A percentile compares a stretch with the other conserved stretches of the same genome.
Evolutionary conservation across 2,888 invertebrate species (phyloP).

Genomic region (Elysia crispata): DNA sequence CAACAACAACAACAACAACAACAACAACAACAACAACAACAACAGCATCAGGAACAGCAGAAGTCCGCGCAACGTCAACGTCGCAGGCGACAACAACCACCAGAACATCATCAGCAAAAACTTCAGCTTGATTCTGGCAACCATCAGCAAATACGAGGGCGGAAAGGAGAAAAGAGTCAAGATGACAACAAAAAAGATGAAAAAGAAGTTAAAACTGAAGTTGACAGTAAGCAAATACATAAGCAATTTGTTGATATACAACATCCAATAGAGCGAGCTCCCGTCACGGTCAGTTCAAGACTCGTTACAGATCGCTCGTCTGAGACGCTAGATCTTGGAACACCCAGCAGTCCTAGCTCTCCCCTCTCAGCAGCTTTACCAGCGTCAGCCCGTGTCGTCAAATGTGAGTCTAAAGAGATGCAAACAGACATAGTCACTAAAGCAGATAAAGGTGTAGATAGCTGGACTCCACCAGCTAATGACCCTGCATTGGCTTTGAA

Average conservation of each 20-base stretch:
- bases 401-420: slow-evolving; percentile 10
- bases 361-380: background rate
- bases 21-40: background rate
- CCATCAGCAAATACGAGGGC: too few species aligned
- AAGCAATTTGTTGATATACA: too few species aligned
- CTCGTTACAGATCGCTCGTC: background rate
- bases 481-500: too few species aligned
- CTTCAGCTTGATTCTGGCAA: too few species aligned
- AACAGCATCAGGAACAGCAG: background rate
- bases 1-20: slow-evolving; percentile 18
- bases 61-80: background rate
- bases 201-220: too few species aligned
- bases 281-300: too few species aligned
- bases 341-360: background rate
- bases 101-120: background rate
- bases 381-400: too few species aligned
- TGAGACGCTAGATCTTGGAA: background rate
- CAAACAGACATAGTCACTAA: slow-evolving; percentile 37
- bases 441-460: slow-evolving; percentile 43
- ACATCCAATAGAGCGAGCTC: too few species aligned
- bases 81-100: background rate
- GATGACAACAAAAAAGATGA: too few species aligned
- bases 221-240: too few species aligned
- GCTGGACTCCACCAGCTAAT: background rate
- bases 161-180: too few species aligned